These are phyloP conservation scores for Psittacara wagleri DNA, from an alignment of 2,113 vertebrate species.

Conservation along the genomic window DNA sequence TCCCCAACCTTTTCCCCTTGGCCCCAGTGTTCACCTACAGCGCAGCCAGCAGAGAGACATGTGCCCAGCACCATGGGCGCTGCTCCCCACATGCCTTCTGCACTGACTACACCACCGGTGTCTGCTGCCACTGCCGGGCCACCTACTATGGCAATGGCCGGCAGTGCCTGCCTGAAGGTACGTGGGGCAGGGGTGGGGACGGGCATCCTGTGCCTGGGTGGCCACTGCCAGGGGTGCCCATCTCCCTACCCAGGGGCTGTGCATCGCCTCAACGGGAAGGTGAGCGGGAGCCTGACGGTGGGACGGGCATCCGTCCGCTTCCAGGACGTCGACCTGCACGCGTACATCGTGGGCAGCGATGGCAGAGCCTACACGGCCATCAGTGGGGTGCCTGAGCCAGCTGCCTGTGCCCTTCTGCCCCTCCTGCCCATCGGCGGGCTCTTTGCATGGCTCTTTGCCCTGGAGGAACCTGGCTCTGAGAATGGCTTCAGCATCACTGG, in stretches of 20 bases:
- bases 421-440: constrained; percentile 87
- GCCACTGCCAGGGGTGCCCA: neutral
- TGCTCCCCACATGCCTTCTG: constrained; percentile 90
- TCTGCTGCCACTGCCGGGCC: constrained; percentile 89
- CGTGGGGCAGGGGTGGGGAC: neutral
- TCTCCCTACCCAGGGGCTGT: constrained; percentile 80
- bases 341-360: constrained; percentile 91
- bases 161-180: constrained; percentile 90
- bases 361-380: constrained; percentile 92
- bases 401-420: constrained; percentile 87
- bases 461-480: constrained; percentile 87
- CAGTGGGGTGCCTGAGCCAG: constrained; percentile 86
- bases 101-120: constrained; percentile 84
- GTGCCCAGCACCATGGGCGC: constrained; percentile 73
- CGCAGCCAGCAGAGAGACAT: constrained; percentile 81
- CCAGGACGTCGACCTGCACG: constrained; percentile 81
- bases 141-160: constrained; percentile 77
- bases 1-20: neutral
- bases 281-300: constrained; percentile 84
- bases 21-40: constrained; percentile 82
- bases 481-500: constrained; percentile 91
- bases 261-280: constrained; percentile 93
- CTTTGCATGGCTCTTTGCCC: constrained; percentile 94
- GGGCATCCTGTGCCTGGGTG: neutral
- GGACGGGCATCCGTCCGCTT: constrained; percentile 63